Conservation (phyloP, 2,113 vertebrate species). For the Rhineura floridana region DNA sequence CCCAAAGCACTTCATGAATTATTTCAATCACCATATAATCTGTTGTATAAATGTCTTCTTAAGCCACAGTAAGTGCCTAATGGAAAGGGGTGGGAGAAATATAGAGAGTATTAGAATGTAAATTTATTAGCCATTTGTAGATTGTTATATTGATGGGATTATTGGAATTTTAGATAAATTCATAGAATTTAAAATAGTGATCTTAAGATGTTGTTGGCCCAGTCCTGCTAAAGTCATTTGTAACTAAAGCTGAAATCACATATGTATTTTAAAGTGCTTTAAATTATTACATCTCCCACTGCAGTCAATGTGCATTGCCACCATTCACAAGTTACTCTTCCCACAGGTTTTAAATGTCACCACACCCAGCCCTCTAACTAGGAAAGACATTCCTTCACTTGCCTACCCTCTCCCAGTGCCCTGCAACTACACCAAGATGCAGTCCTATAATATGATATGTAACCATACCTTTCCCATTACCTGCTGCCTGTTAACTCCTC, state of each 20-base stretch:
- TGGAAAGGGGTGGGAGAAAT: too few species aligned
- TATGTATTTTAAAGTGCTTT: background rate
- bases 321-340: background rate
- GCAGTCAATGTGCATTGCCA: background rate
- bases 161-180: background rate
- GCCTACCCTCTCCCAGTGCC: slow-evolving; percentile 37
- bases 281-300: background rate
- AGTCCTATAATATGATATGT: too few species aligned
- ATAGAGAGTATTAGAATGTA: too few species aligned
- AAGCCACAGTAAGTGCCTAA: slow-evolving; percentile 88
- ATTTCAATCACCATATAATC: slow-evolving; percentile 96
- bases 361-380: background rate
- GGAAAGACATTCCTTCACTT: too few species aligned
- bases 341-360: background rate
- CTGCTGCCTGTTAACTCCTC: too few species aligned
- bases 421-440: too few species aligned
- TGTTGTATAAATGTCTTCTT: slow-evolving; percentile 96
- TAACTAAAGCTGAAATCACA: background rate
- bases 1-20: slow-evolving; percentile 91
- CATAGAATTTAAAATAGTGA: background rate
- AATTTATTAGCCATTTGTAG: background rate
- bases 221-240: too few species aligned
- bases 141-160: background rate
- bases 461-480: too few species aligned
- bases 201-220: too few species aligned